Conservation (phyloP, 2,113 vertebrate genomes). For the Saguinus midas region DNA sequence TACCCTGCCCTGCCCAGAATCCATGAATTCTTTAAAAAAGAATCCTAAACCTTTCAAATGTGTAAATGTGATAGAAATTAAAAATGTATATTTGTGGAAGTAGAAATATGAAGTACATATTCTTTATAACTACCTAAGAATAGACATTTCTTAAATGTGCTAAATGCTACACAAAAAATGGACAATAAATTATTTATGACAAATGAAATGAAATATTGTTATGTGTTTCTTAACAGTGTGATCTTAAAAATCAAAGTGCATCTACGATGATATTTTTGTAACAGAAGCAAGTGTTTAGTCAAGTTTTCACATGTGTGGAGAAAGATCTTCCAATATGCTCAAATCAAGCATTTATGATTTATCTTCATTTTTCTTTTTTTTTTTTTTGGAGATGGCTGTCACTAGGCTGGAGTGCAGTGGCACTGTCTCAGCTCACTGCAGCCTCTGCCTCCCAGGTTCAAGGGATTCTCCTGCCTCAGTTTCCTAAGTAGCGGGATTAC, state of each 20-base stretch:
- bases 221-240: not conserved
- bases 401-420: no score
- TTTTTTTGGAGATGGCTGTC: no score
- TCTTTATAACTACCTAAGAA: not conserved
- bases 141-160: not conserved
- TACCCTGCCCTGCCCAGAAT: not conserved
- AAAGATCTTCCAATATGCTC: not conserved
- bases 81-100: not conserved
- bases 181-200: not conserved
- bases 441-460: no score
- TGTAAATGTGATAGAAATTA: not conserved
- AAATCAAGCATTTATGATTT: no score
- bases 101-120: not conserved
- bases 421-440: no score
- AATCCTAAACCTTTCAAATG: not conserved
- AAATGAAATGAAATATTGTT: not conserved
- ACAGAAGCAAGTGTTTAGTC: not conserved
- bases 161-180: not conserved
- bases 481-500: no score
- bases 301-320: rapidly evolving
- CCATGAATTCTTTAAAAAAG: not conserved
- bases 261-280: rapidly evolving
- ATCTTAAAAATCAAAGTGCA: not conserved
- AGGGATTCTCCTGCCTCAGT: no score
- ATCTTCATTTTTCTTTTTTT: not conserved